Evolutionary conservation across 2,113 vertebrate genomes (phyloP), one percentile per base, ranked within the genome.

Genomic region (Motacilla alba): DNA sequence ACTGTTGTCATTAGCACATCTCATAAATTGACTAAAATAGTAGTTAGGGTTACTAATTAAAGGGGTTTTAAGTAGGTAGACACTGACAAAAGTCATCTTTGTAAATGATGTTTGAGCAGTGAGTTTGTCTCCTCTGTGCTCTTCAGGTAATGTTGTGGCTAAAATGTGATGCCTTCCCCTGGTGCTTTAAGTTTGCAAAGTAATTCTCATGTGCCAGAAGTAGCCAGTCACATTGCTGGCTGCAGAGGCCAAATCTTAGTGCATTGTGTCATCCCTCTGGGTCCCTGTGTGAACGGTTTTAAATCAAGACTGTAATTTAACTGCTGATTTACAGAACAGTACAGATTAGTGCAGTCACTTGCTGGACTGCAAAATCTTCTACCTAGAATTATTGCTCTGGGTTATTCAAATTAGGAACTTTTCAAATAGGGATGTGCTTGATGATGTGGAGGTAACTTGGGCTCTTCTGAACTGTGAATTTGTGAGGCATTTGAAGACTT

Each of bases 1-100:
- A 33, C 96, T 96, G 96, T 95, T 97, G 91, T 93, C 80, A n/a
- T 89, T 93, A 93, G 91, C 69, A 68, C 91, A 91, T 87, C 86
- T 93, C 76, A n/a, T 66, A 77, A 94, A 76, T 63, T 10, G 56
- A 33, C 31, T 46, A 30, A 22, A 76, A 43, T 33, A 47, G 21
- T 73, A 59, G 63, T 69, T 83, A 87, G 37, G 39, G 43, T 81
- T 93, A 41, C 39, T 81, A 68, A 68, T 89, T 84, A 64, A 81
- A 83, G 67, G 43, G 12, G 27, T 43, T 78, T 70, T 23, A 86
- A 60, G n/a, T 50, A 83, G 55, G 27, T 35, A 59, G 43, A 68
- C 15, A 4, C 67, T 72, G 41, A 13, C 60, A 81, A 11, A 78
- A 89, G 46, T 24, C 8, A 4, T 46, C 62, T 77, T 68, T n/a